These are phyloP conservation scores for Anastrepha ludens DNA, from an alignment of 1,140 invertebrate species.

Conservation along the genomic window DNA sequence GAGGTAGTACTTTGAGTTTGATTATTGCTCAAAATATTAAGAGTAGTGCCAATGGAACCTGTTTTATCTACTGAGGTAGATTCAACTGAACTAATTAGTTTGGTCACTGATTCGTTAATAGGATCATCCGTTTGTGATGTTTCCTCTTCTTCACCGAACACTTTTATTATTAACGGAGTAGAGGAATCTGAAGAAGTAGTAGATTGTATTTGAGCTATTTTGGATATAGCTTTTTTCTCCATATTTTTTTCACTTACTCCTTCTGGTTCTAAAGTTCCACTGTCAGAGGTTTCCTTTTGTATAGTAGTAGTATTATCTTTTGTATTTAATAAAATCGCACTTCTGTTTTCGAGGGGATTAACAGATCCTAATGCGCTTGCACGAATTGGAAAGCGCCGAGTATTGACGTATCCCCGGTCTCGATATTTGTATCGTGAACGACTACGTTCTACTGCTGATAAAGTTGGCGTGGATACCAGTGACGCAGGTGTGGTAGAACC, in stretches of 20 bases:
- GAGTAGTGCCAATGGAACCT: slow-evolving; percentile 31
- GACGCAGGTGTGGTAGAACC: slow-evolving; percentile 29
- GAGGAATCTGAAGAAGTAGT: slow-evolving; percentile 62
- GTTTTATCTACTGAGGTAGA: slow-evolving; percentile 50
- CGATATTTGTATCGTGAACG: slow-evolving; percentile 74
- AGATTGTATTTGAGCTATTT: not conserved
- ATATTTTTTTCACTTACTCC: not conserved
- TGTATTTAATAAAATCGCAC: not conserved
- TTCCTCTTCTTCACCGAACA: slow-evolving; percentile 71
- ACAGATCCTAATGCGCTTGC: not conserved
- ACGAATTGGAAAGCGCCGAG: not conserved
- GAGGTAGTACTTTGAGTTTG: slow-evolving; percentile 59
- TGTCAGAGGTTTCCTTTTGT: not conserved
- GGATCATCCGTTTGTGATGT: not conserved
- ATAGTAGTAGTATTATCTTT: not conserved
- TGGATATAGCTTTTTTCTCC: not conserved
- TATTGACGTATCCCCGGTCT: slow-evolving; percentile 59
- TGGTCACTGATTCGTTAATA: not conserved
- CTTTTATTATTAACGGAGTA: slow-evolving; percentile 74
- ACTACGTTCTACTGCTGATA: slow-evolving; percentile 67
- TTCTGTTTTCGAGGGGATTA: not conserved
- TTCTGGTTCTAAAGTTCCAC: not conserved
- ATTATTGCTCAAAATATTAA: slow-evolving; percentile 54
- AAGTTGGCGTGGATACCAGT: slow-evolving; percentile 5
- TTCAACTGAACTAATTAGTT: slow-evolving; percentile 18